Percentiles rank a stretch among this genome's conserved stretches.
phyloP scores from a whole-genome alignment of 2,888 invertebrate genomes.

The Thelaira solivaga region DNA sequence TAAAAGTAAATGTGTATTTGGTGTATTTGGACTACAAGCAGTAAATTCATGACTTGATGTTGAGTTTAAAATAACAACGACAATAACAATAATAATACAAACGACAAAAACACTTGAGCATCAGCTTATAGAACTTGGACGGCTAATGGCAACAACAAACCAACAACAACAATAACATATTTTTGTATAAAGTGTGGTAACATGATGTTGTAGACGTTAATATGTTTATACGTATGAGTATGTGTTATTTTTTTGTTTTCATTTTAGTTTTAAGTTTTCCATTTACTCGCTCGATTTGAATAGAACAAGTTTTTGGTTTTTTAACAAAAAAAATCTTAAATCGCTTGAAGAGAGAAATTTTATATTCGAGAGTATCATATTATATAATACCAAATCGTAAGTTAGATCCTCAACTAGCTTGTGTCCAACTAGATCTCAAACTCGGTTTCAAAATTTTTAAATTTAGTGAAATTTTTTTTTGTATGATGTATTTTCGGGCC shows the following conservation, averaged over 20 bases:
- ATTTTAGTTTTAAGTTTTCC: background rate
- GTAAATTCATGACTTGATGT: conserved; percentile 5
- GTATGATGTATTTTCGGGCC: too few relatives aligned
- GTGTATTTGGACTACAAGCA: background rate
- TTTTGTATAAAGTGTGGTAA: conserved; percentile 27
- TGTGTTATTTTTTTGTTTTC: background rate
- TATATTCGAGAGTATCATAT: too few relatives aligned
- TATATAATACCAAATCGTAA: too few relatives aligned
- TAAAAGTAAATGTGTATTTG: too few relatives aligned
- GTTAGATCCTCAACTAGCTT: too few relatives aligned
- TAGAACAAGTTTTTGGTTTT: background rate
- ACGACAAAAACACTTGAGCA: conserved; percentile 26
- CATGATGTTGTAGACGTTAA: conserved; percentile 44
- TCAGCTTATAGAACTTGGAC: conserved; percentile 4
- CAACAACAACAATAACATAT: conserved; percentile 1
- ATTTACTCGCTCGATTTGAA: background rate
- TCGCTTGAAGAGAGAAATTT: background rate
- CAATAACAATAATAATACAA: conserved; percentile 12
- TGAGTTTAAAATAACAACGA: background rate
- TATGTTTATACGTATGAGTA: background rate
- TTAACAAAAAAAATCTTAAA: background rate
- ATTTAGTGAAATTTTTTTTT: too few relatives aligned
- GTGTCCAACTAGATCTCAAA: too few relatives aligned
- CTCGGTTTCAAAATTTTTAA: too few relatives aligned
- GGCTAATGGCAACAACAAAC: conserved; percentile 19